phyloP scores from a whole-genome alignment of 2,797 vertebrate genomes.

The Setipinna tenuifilis region DNA sequence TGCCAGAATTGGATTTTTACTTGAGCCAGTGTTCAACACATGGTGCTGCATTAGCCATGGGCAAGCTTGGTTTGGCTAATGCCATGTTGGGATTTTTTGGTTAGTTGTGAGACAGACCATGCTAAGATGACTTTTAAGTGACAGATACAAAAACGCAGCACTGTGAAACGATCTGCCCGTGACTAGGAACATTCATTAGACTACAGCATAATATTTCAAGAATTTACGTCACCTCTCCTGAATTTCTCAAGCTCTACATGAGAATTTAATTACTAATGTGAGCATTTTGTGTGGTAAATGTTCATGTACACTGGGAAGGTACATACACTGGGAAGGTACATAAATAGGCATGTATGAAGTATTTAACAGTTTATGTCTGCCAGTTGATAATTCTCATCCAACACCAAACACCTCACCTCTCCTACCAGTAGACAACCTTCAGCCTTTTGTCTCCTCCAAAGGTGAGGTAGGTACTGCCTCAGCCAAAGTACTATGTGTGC shows the following conservation, averaged over 20 bases:
- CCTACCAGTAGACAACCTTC: background rate
- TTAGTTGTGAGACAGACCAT: conserved; percentile 19
- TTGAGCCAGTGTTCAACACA: conserved; percentile 35
- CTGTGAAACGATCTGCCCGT: background rate
- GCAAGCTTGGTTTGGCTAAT: conserved; percentile 31
- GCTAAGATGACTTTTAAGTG: background rate
- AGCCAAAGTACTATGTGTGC: background rate
- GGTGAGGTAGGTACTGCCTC: background rate
- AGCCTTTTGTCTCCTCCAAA: background rate
- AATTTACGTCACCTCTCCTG: background rate
- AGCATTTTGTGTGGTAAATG: background rate
- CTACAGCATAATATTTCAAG: too few relatives aligned
- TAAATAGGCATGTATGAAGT: background rate
- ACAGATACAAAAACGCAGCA: background rate
- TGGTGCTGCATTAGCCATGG: conserved; percentile 28
- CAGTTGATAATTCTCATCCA: background rate
- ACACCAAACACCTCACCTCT: background rate
- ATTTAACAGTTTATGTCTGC: background rate
- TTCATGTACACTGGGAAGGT: background rate
- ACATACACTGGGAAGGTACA: background rate
- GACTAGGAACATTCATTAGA: background rate
- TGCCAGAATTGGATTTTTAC: conserved; percentile 26
- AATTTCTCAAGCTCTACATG: background rate
- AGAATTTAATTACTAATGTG: background rate
- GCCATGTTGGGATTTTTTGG: background rate